phyloP scores from a whole-genome alignment of 2,888 invertebrate species.

The Salticus scenicus region DNA sequence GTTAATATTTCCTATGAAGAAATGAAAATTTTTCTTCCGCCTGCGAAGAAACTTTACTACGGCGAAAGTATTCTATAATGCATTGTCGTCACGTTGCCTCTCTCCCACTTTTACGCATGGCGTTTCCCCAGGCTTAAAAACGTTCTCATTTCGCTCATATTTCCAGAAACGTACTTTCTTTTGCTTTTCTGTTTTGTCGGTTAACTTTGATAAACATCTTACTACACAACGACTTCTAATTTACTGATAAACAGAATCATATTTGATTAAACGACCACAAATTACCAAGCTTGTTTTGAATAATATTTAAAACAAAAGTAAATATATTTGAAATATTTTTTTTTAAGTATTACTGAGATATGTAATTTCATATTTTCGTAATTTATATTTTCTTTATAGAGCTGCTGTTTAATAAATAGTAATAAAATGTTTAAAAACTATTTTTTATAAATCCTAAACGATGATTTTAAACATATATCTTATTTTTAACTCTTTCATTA shows the following conservation, averaged over 20 bases:
- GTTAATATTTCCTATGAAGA: slow-evolving; percentile 36
- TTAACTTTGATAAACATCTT: background rate
- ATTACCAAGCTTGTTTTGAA: too few species aligned
- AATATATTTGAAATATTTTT: too few species aligned
- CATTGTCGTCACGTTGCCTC: background rate
- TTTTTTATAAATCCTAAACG: too few species aligned
- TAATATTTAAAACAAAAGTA: too few species aligned
- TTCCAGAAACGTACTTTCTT: background rate
- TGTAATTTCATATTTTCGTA: too few species aligned
- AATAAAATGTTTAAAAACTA: too few species aligned
- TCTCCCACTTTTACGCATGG: background rate
- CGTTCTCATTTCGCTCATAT: slow-evolving; percentile 14
- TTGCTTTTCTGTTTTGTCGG: background rate
- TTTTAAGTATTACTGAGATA: too few species aligned
- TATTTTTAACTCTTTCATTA: too few species aligned
- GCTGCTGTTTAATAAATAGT: too few species aligned
- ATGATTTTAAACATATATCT: too few species aligned
- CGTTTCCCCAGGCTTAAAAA: background rate
- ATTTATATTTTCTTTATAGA: too few species aligned
- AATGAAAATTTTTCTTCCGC: slow-evolving; percentile 39
- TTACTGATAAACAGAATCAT: background rate
- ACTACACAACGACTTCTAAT: background rate
- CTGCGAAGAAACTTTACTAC: slow-evolving; percentile 13
- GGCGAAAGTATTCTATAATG: background rate
- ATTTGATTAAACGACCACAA: too few species aligned